These are phyloP conservation scores for Cecropterus lyciades DNA, from an alignment of 1,140 invertebrate species.

Conservation along the genomic window DNA sequence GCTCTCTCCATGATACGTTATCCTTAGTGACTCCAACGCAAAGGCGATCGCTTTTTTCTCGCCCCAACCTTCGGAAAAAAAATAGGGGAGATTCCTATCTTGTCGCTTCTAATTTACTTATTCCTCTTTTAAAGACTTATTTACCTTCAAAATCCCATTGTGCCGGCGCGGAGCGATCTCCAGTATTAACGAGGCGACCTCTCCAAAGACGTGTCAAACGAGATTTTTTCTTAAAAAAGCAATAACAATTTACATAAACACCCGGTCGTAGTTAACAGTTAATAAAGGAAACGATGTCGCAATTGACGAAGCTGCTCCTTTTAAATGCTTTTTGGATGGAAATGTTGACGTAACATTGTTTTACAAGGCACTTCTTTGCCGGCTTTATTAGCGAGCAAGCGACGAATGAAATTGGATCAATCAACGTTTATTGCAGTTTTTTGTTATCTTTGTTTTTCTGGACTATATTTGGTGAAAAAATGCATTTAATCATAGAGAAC, in stretches of 20 bases:
- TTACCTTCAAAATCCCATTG: slow-evolving; percentile 86
- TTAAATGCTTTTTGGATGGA: slow-evolving; percentile 78
- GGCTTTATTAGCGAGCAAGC: slow-evolving; percentile 47
- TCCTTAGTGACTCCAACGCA: slow-evolving; percentile 53
- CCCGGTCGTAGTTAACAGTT: slow-evolving; percentile 81
- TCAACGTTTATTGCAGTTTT: slow-evolving; percentile 30
- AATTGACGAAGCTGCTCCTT: slow-evolving; percentile 72
- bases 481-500: too few relatives aligned
- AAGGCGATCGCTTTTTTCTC: slow-evolving; percentile 82
- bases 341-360: slow-evolving; percentile 75
- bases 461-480: too few relatives aligned
- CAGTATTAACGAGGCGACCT: slow-evolving; percentile 71
- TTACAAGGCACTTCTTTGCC: slow-evolving; percentile 63
- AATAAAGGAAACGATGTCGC: slow-evolving; percentile 81
- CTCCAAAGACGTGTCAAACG: slow-evolving; percentile 77
- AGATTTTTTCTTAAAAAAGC: slow-evolving; percentile 80
- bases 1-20: slow-evolving; percentile 46
- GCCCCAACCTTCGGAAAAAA: slow-evolving; percentile 78
- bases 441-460: slow-evolving; percentile 29
- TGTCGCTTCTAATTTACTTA: slow-evolving; percentile 88
- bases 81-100: slow-evolving; percentile 88
- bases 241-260: slow-evolving; percentile 84
- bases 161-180: slow-evolving; percentile 67
- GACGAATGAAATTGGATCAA: slow-evolving; percentile 43
- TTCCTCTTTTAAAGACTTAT: slow-evolving; percentile 87